Evolutionary conservation across 2,888 invertebrate species (phyloP).

Genomic region (Pegoplata infirma): DNA sequence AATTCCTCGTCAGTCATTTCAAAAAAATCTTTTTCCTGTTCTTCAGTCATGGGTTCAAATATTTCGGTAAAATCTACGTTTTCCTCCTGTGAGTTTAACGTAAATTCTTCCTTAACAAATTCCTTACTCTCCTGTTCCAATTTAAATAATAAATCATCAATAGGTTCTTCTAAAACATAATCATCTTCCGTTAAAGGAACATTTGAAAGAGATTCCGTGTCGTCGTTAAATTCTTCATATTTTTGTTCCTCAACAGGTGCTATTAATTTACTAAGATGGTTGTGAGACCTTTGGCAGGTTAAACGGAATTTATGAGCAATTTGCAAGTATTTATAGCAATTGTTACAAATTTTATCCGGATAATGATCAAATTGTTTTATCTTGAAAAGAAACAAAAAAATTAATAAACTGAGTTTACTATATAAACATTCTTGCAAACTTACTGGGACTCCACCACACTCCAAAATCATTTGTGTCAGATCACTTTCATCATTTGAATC

Average conservation of each 20-base stretch:
- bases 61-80: slow-evolving; percentile 72
- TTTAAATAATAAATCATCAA: slow-evolving; percentile 64
- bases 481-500: slow-evolving; percentile 71
- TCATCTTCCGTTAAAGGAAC: slow-evolving; percentile 37
- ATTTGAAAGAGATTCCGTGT: slow-evolving; percentile 20
- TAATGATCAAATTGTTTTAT: slow-evolving; percentile 74
- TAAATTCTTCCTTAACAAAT: slow-evolving; percentile 69
- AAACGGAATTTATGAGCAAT: slow-evolving; percentile 71
- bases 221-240: slow-evolving; percentile 51
- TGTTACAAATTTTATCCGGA: slow-evolving; percentile 73
- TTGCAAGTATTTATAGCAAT: slow-evolving; percentile 69
- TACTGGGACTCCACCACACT: slow-evolving; percentile 75
- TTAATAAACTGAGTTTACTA: not conserved
- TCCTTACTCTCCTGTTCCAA: slow-evolving; percentile 61
- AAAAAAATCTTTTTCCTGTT: slow-evolving; percentile 64
- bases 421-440: no score
- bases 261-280: slow-evolving; percentile 73
- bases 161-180: slow-evolving; percentile 51
- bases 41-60: slow-evolving; percentile 70
- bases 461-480: slow-evolving; percentile 73
- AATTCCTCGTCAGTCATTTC: slow-evolving; percentile 58
- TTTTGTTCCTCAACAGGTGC: slow-evolving; percentile 72
- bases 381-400: slow-evolving; percentile 62
- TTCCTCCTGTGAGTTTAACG: slow-evolving; percentile 66
- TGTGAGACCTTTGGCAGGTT: slow-evolving; percentile 72